A percentile compares a stretch with the other conserved stretches of the same genome.
Evolutionary conservation across 1,140 invertebrate species (phyloP).

Genomic region (Cheumatopsyche charites): DNA sequence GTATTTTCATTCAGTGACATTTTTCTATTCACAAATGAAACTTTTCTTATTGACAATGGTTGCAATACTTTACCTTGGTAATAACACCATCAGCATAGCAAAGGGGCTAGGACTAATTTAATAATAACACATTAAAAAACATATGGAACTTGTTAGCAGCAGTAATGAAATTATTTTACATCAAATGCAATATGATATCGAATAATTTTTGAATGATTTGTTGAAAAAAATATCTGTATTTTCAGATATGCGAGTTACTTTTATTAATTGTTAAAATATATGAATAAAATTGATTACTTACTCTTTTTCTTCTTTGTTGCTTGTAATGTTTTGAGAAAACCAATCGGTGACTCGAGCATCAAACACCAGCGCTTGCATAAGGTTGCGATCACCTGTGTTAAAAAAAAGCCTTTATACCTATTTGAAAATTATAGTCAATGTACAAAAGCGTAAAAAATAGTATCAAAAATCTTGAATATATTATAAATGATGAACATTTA

Average conservation of each 20-base stretch:
- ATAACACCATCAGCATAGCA: constrained; percentile 79
- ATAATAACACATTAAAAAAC: constrained; percentile 27
- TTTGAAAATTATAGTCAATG: too few relatives aligned
- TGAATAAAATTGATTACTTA: constrained; percentile 59
- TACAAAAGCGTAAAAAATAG: too few relatives aligned
- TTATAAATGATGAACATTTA: too few relatives aligned
- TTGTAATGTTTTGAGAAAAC: constrained; percentile 76
- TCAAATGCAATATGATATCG: background rate
- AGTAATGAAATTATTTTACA: background rate
- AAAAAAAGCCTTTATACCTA: too few relatives aligned
- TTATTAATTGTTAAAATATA: background rate
- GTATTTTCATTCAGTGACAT: too few relatives aligned
- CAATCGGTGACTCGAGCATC: constrained; percentile 86
- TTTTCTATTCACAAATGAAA: too few relatives aligned
- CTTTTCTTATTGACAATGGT: too few relatives aligned
- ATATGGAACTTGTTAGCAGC: background rate
- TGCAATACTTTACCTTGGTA: constrained; percentile 78
- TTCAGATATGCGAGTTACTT: background rate
- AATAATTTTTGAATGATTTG: background rate
- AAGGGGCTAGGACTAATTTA: constrained; percentile 70
- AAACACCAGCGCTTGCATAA: constrained; percentile 83
- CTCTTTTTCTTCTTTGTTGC: constrained; percentile 73
- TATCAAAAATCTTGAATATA: too few relatives aligned
- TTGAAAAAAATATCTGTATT: constrained; percentile 1
- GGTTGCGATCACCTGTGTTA: constrained; percentile 75